phyloP scores from a whole-genome alignment of 2,797 vertebrate genomes.

The Craterocephalus amniculus region DNA sequence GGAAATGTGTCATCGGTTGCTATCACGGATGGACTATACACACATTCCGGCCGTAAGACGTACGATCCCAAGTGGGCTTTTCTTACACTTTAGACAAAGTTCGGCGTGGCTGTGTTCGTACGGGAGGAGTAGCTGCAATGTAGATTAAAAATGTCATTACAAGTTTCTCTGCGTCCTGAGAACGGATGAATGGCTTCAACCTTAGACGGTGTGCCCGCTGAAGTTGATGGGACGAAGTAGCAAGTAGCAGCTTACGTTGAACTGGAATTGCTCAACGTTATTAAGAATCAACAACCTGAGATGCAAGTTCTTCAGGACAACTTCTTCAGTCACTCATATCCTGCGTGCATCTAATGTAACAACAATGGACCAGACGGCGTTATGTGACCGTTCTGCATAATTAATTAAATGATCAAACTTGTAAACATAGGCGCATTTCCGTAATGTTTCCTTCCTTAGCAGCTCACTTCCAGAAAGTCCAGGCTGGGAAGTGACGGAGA shows the following conservation, averaged over 20 bases:
- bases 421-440: neutral
- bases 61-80: neutral
- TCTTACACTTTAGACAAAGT: neutral
- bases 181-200: constrained; percentile 27
- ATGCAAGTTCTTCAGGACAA: constrained; percentile 71
- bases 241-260: constrained; percentile 8
- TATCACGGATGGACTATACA: constrained; percentile 47
- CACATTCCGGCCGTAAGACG: constrained; percentile 23
- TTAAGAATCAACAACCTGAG: constrained; percentile 7
- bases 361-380: neutral
- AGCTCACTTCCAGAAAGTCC: constrained; percentile 68
- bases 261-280: constrained; percentile 10
- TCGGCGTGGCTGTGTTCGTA: rapidly evolving
- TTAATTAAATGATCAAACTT: neutral
- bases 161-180: constrained; percentile 10
- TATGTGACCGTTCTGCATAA: neutral
- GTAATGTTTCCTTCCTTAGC: constrained; percentile 76
- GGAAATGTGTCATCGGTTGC: constrained; percentile 76
- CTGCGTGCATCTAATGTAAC: constrained; percentile 27
- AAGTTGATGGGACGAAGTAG: constrained; percentile 14
- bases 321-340: constrained; percentile 78
- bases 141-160: neutral
- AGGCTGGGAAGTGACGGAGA: constrained; percentile 73
- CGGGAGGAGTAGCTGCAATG: neutral
- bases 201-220: neutral